phyloP scores from a whole-genome alignment of 2,888 invertebrate genomes.

The Eristalinus aeneus region DNA sequence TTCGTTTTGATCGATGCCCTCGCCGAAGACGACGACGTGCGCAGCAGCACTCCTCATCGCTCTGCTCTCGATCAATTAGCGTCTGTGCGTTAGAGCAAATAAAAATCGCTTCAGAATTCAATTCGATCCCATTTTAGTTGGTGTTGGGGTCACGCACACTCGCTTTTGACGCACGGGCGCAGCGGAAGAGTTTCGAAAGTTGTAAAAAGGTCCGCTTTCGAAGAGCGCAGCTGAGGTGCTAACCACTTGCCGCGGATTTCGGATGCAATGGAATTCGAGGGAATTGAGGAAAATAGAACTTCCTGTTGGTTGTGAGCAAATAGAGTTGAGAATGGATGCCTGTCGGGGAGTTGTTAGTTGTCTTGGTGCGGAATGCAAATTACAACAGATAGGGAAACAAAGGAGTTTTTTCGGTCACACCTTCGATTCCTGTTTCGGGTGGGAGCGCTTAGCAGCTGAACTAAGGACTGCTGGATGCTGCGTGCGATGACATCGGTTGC shows the following conservation, averaged over 20 bases:
- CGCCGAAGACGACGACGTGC: not conserved
- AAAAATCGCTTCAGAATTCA: slow-evolving; percentile 32
- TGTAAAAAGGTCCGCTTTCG: not conserved
- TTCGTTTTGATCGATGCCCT: slow-evolving; percentile 31
- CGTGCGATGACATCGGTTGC: no score
- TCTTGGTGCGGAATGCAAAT: not conserved
- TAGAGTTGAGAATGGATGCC: no score
- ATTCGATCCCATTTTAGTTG: slow-evolving; percentile 36
- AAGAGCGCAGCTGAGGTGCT: not conserved
- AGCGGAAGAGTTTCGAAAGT: not conserved
- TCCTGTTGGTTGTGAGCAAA: not conserved
- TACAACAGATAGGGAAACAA: no score
- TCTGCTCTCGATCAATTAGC: slow-evolving; percentile 52
- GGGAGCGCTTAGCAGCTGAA: no score
- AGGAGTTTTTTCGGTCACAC: no score
- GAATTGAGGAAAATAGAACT: not conserved
- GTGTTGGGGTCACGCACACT: not conserved
- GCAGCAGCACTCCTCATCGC: not conserved
- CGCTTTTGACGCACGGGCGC: not conserved
- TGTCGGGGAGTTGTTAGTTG: not conserved
- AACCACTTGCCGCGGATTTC: not conserved
- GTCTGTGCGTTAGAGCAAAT: slow-evolving; percentile 44
- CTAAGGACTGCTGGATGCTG: no score
- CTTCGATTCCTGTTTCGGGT: no score
- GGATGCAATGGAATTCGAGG: not conserved